Evolutionary conservation across 1,140 invertebrate species (phyloP), one percentile per base, ranked within the genome.

Genomic region (Leptoteleia sp.): DNA sequence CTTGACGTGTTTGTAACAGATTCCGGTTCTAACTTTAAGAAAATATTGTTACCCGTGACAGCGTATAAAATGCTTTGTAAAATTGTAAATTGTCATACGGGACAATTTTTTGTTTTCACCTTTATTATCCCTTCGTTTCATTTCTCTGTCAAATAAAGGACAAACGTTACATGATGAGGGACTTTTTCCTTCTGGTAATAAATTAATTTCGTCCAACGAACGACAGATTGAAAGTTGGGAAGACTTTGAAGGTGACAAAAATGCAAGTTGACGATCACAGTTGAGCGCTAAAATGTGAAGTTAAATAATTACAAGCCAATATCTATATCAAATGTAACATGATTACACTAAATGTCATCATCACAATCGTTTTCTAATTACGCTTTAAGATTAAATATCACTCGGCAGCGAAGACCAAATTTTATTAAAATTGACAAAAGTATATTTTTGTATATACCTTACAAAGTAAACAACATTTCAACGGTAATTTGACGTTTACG

Each of bases 201-300:
- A 22, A 22, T 22, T 22, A 5, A 22, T 5, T 5, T 2, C 19
- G 22, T n/a, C 2, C 11, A 27, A 38, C 33, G 17, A 62, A 29
- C 33, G 22, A 70, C 13, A 6, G 29, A 45, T 47, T 55, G 17
- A 54, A 72, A 61, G 7, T 64, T 33, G 25, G 64, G 64, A 76
- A 76, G 73, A 70, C 64, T 68, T 70, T 13, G 27, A 48, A 22
- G 47, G 35, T 67, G 45, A 76, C 71, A 68, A 76, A 75, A 42
- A n/a, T n/a, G n/a, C 42, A 75, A 67, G 52, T 65, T 37, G 50
- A 67, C 59, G 55, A 76, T 76, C 73, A 76, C 73, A 76, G 73
- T 64, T 70, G 73, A 76, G 72, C 42, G 52, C 64, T 75, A 50
- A 70, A 65, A 54, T 17, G 48, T 50, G 38, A 62, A 15, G 12